Evolutionary conservation across 1,140 invertebrate genomes (phyloP).

Genomic region (Rhynchophorus ferrugineus): DNA sequence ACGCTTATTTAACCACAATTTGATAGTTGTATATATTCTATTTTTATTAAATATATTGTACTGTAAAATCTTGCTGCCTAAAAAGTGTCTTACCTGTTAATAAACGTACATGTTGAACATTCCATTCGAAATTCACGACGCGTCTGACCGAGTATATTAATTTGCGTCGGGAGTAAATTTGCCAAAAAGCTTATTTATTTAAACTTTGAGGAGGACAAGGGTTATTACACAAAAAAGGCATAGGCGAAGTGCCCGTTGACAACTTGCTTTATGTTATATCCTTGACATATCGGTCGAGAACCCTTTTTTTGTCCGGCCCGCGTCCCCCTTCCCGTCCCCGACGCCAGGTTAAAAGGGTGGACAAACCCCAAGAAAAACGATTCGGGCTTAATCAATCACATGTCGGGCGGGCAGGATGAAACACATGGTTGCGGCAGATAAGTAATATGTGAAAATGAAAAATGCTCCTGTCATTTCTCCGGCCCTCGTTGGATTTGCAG

Average conservation of each 20-base stretch:
- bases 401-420: constrained; percentile 1
- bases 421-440: constrained; percentile 7
- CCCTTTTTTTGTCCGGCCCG: constrained; percentile 14
- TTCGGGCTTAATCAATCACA: constrained; percentile 9
- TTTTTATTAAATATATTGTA: too few relatives aligned
- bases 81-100: too few relatives aligned
- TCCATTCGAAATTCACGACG: too few relatives aligned
- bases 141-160: too few relatives aligned
- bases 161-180: too few relatives aligned
- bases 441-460: constrained; percentile 8
- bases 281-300: constrained; percentile 6
- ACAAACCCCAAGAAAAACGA: constrained; percentile 5
- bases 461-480: background rate
- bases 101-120: too few relatives aligned
- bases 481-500: background rate
- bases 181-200: too few relatives aligned
- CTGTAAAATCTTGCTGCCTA: too few relatives aligned
- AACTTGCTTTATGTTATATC: constrained; percentile 18
- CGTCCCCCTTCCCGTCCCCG: background rate
- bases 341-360: constrained; percentile 4
- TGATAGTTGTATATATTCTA: too few relatives aligned
- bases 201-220: background rate
- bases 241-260: constrained; percentile 14
- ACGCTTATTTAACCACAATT: too few relatives aligned
- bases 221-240: constrained; percentile 13